Evolutionary conservation across 1,140 invertebrate species (phyloP).

Genomic region (Temnothorax nylanderi): DNA sequence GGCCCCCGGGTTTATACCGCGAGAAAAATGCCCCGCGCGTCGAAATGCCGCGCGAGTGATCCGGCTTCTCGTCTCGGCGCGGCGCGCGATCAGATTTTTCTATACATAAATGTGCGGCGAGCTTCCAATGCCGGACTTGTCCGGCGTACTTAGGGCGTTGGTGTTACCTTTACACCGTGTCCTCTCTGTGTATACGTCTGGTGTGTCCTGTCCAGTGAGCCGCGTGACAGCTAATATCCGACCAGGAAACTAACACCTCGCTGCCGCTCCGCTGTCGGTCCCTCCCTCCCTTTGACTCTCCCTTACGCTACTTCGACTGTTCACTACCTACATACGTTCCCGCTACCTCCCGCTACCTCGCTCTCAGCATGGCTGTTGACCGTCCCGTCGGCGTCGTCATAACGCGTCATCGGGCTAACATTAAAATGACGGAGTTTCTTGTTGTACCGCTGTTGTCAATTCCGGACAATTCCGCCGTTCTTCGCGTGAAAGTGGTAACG

Average conservation of each 20-base stretch:
- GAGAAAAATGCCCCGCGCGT: conserved; percentile 47
- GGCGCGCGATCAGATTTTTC: conserved; percentile 72
- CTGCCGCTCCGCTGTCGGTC: conserved; percentile 61
- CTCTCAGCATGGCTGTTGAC: conserved; percentile 62
- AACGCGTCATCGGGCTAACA: conserved; percentile 62
- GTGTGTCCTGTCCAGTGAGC: conserved; percentile 83
- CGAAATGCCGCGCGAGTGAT: conserved; percentile 54
- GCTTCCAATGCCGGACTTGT: conserved; percentile 71
- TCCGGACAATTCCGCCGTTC: conserved; percentile 26
- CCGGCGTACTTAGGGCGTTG: conserved; percentile 68
- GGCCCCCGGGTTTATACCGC: conserved; percentile 53
- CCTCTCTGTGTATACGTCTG: conserved; percentile 65
- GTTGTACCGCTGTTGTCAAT: conserved; percentile 41
- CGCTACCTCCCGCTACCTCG: conserved; percentile 9
- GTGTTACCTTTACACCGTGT: conserved; percentile 73
- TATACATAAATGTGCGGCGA: conserved; percentile 76
- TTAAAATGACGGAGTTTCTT: conserved; percentile 71
- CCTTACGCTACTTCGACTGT: conserved; percentile 54
- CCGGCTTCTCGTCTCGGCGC: conserved; percentile 56
- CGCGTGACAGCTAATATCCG: conserved; percentile 86
- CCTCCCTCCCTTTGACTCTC: conserved; percentile 28
- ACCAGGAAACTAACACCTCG: conserved; percentile 84
- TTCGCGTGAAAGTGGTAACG: neutral
- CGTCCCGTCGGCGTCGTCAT: conserved; percentile 68
- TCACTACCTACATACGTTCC: conserved; percentile 43